A percentile compares a stretch with the other conserved stretches of the same genome.
phyloP scores from a whole-genome alignment of 2,113 vertebrate genomes.

The Phyllostomus hastatus region DNA sequence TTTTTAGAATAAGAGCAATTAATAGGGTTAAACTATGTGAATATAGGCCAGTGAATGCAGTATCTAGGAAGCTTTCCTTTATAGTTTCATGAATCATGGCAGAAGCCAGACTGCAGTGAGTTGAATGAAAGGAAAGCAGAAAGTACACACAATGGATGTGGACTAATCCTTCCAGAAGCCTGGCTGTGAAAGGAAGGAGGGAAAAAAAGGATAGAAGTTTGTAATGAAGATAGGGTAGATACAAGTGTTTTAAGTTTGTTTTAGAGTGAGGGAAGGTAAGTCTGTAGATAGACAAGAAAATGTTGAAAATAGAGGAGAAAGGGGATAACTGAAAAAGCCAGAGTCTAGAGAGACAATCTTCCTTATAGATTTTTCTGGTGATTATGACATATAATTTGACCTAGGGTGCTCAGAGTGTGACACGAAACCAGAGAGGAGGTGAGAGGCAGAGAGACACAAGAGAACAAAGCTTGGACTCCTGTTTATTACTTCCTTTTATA shows the following conservation, averaged over 20 bases:
- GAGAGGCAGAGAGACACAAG: not conserved
- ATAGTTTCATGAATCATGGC: not conserved
- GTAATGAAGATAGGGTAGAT: not conserved
- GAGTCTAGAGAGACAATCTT: not conserved
- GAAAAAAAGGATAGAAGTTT: not conserved
- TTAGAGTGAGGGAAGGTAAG: not conserved
- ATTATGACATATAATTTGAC: not conserved
- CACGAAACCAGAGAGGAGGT: not conserved
- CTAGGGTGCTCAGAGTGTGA: slow-evolving; percentile 1
- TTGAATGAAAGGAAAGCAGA: not conserved
- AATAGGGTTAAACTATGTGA: not conserved
- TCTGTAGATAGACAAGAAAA: not conserved
- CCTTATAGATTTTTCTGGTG: not conserved
- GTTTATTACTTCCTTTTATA: not conserved
- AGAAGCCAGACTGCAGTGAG: not conserved
- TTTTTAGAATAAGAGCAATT: not conserved
- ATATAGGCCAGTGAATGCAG: not conserved
- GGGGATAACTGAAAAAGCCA: not conserved
- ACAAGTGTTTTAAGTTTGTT: not conserved
- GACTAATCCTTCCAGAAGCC: not conserved
- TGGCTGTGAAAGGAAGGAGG: not conserved
- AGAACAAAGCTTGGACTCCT: not conserved
- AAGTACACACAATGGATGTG: not conserved
- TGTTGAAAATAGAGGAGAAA: not conserved
- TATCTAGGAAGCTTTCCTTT: not conserved